Base-by-base conservation (phyloP, 2,888 invertebrate genomes). In the Nematopogon swammerdamellus region DNA sequence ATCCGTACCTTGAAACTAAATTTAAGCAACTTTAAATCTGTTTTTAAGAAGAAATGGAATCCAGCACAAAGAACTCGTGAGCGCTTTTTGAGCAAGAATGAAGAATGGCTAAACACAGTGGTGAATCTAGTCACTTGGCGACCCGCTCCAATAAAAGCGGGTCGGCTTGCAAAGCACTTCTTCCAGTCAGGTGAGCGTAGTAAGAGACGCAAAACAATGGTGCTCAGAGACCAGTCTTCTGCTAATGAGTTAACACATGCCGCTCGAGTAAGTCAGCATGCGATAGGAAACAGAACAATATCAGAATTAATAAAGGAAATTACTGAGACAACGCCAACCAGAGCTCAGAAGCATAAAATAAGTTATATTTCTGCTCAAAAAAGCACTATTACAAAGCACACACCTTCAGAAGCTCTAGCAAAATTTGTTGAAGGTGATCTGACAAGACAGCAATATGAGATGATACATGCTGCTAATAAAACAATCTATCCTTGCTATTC, bases 141-240 rank as follows among this genome's bases (percentile, higher is more conserved):
- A 14, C 8, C 8, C 3, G 19, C 18, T 18, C 30, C 18, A 19
- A 43, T 44, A 18, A 16, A 20, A 48, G 46, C 29, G 25, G 47
- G 49, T 16, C 49, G 49, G 11, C 49, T 49, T 19, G n/a, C 18
- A 16, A 51, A 49, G 44, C 16, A 20, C 19, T 51, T 47, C 29
- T 16, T 45, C 14, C 47, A 49, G 43, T 51, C 44, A 46, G 45
- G 49, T 51, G 51, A 51, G 18, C 19, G 49, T 19, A 44, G 44
- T 18, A 51, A 49, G 44, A 46, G 49, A 17, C 48, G 49, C 16
- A 51, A 49, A 49, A 51, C 51, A 46, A 25, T 25, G 49, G 45
- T 17, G 49, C 47, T 48, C 36, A 52, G 51, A 50, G 52, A 50
- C 44, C 42, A 42, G n/a, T 18, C 36, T 18, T 43, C 48, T 45